phyloP scores from a whole-genome alignment of 2,113 vertebrate genomes.

The Geococcyx californianus region DNA sequence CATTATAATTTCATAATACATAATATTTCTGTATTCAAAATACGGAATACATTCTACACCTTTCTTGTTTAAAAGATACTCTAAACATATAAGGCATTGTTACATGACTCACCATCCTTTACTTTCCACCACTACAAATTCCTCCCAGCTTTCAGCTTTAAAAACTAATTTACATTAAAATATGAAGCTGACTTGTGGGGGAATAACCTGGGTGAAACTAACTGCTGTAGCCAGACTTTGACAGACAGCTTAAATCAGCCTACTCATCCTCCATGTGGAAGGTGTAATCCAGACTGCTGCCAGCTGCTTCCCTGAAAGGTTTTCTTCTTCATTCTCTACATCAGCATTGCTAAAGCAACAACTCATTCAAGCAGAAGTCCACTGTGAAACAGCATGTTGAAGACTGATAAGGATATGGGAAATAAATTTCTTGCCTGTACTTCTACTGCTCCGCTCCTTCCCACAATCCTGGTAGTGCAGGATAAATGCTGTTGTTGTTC shows the following conservation, averaged over 20 bases:
- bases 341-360: slow-evolving; percentile 12
- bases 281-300: slow-evolving; percentile 26
- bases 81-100: not conserved
- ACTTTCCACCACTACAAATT: not conserved
- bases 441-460: not conserved
- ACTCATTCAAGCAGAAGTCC: not conserved
- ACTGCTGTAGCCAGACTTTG: not conserved
- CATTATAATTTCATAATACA: not conserved
- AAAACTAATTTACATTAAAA: slow-evolving; percentile 24
- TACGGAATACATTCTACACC: not conserved
- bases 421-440: not conserved
- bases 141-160: not conserved
- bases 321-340: slow-evolving; percentile 6
- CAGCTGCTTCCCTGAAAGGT: slow-evolving; percentile 11
- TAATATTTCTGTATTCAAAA: not conserved
- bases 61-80: not conserved
- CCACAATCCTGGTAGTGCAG: not conserved
- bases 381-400: slow-evolving; percentile 6
- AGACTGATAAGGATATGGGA: slow-evolving; percentile 22
- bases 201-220: not conserved
- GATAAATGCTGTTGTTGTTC: not conserved
- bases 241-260: slow-evolving; percentile 31
- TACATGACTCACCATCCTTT: not conserved
- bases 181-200: not conserved
- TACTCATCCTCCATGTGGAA: slow-evolving; percentile 15